A percentile compares a stretch with the other conserved stretches of the same genome.
These are phyloP conservation scores for Hemithea aestivaria DNA, from an alignment of 2,888 invertebrate species.

Conservation along the genomic window DNA sequence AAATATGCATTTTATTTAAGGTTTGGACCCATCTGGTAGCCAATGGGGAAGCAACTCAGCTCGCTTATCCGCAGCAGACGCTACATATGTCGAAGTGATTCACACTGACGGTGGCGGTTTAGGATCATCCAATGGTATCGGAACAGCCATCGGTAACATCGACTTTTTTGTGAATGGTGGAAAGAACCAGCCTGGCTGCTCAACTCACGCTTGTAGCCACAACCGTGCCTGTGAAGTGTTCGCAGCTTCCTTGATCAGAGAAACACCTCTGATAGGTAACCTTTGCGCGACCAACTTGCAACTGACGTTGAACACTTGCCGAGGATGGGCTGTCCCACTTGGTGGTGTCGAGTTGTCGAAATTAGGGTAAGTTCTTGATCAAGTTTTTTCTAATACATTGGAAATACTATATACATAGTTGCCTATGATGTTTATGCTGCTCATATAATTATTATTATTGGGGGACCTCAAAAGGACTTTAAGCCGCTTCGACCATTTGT, in stretches of 20 bases:
- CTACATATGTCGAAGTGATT: conserved; percentile 56
- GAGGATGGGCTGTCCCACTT: conserved; percentile 33
- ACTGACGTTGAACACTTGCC: conserved; percentile 39
- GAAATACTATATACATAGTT: too few species aligned
- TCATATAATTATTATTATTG: too few species aligned
- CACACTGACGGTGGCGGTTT: conserved; percentile 51
- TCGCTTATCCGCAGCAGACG: conserved; percentile 40
- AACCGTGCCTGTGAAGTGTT: conserved; percentile 49
- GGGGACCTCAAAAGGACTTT: too few species aligned
- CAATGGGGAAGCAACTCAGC: conserved; percentile 38
- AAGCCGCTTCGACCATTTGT: too few species aligned
- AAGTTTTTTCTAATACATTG: not conserved
- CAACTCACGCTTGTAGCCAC: conserved; percentile 43
- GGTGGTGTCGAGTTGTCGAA: conserved; percentile 43
- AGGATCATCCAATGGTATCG: conserved; percentile 77
- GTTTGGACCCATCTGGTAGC: conserved; percentile 46
- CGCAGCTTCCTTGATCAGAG: conserved; percentile 39
- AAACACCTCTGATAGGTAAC: conserved; percentile 35
- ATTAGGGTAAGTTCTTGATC: conserved; percentile 35
- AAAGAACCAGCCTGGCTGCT: conserved; percentile 77
- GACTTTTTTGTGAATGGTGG: conserved; percentile 95
- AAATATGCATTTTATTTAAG: conserved; percentile 29
- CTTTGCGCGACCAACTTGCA: conserved; percentile 36
- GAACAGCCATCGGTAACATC: conserved; percentile 86
- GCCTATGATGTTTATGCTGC: too few species aligned